Evolutionary conservation across 2,113 vertebrate species (phyloP), one percentile per base, ranked within the genome.

Genomic region (Empidonax traillii): DNA sequence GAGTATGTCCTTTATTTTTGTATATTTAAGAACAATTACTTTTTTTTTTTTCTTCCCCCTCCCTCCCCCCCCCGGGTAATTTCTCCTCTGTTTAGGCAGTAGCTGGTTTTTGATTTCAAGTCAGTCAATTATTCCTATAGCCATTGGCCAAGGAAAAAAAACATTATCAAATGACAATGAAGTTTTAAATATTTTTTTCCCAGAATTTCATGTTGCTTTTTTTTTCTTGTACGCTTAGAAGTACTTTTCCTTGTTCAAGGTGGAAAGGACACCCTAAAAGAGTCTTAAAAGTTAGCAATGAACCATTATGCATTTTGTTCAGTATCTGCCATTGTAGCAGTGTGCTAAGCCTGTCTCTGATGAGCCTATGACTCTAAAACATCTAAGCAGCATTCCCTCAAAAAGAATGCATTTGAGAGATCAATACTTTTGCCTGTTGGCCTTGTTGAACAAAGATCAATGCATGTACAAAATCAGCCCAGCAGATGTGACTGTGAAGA

Each of bases 381-480:
- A 3, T 61, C 92, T 73, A 63, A 76, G 53, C 46, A 93, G 35
- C 43, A 91, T 91, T 83, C 74, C 49, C 68, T 85, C 53, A 71
- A 87, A 74, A 80, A 37, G 22, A 87, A 83, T 22, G 22, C 44
- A 58, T 83, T 95, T 93, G 47, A 52, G n/a, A 78, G 41, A 90
- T 91, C 59, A 28, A 85, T 90, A 75, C 30, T 91, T 93, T 77
- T 69, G 19, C 23, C 74, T 81, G 28, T 89, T 69, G 89, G 68
- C 51, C 63, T 86, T 92, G 61, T 33, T 85, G 88, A 95, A 41
- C 43, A 95, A 63, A 93, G 85, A 90, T 76, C 12, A 68, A 59
- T 59, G 74, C 61, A 53, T 30, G 35, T 72, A 49, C 27, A 83
- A 84, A 89, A 89, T 63, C 49, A 73, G 28, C 37, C 44, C 35